Percentiles rank a stretch among this genome's conserved stretches.
phyloP scores from a whole-genome alignment of 1,140 invertebrate genomes.

The Capitella teleta region DNA sequence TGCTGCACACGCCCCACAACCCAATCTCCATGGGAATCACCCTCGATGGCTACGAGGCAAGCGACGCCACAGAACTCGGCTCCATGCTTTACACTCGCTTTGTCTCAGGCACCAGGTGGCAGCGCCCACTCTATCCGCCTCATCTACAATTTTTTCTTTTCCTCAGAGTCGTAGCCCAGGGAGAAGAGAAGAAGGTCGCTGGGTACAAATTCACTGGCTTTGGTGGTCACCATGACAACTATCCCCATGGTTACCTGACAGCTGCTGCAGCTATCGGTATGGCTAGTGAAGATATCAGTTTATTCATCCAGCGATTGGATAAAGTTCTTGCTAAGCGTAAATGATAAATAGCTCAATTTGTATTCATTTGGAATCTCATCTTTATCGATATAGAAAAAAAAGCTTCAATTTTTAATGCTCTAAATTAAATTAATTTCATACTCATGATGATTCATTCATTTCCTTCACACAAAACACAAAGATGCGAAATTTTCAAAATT shows the following conservation, averaged over 20 bases:
- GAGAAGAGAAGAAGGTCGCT: conserved; percentile 15
- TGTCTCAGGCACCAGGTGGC: conserved; percentile 55
- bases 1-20: conserved; percentile 58
- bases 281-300: conserved; percentile 53
- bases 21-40: conserved; percentile 59
- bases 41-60: conserved; percentile 1
- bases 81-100: conserved; percentile 62
- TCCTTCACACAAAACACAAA: too few species aligned
- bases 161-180: conserved; percentile 30
- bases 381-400: too few species aligned
- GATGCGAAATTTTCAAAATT: too few species aligned
- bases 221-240: conserved; percentile 56
- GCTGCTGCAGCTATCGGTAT: conserved; percentile 62
- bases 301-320: conserved; percentile 52
- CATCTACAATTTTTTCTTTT: neutral
- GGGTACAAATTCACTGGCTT: conserved; percentile 47
- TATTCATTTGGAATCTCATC: too few species aligned
- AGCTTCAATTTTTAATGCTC: too few species aligned
- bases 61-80: conserved; percentile 48
- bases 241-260: conserved; percentile 56
- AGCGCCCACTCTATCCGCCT: neutral
- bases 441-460: too few species aligned
- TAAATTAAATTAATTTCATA: too few species aligned
- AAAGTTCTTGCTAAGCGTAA: conserved; percentile 9
- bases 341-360: neutral